Conservation (phyloP, 1,140 invertebrate genomes). For the Ostrea denselamellosa region DNA sequence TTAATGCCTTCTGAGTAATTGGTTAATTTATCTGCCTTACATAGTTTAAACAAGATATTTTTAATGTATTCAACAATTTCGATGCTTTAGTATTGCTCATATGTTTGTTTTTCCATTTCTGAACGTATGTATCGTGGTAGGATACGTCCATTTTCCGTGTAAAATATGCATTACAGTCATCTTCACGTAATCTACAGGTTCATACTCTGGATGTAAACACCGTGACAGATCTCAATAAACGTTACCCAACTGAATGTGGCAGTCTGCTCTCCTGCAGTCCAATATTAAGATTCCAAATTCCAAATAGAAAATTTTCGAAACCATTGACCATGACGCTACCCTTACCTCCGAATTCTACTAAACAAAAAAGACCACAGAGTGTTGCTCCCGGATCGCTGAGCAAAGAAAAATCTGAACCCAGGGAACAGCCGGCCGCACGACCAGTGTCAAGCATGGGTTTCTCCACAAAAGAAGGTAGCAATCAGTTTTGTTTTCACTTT, state of each 20-base stretch:
- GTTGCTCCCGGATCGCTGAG: conserved; percentile 37
- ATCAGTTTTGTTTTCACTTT: neutral
- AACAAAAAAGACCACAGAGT: conserved; percentile 62
- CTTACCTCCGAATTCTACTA: conserved; percentile 60
- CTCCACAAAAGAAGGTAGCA: conserved; percentile 32
- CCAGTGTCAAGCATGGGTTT: conserved; percentile 40
- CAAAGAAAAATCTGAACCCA: conserved; percentile 15
- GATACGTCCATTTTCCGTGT: too few relatives aligned
- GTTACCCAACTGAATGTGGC: conserved; percentile 57
- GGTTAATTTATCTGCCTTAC: too few relatives aligned
- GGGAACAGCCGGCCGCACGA: conserved; percentile 45
- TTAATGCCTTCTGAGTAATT: too few relatives aligned
- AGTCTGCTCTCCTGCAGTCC: conserved; percentile 65
- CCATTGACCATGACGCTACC: conserved; percentile 65
- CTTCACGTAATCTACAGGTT: conserved; percentile 53
- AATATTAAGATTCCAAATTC: conserved; percentile 58
- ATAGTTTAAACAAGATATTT: too few relatives aligned
- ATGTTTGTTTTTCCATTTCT: too few relatives aligned
- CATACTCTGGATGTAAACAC: conserved; percentile 64
- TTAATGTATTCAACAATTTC: too few relatives aligned
- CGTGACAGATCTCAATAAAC: conserved; percentile 62
- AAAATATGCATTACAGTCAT: too few relatives aligned
- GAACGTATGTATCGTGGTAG: too few relatives aligned
- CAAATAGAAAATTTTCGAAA: conserved; percentile 57
- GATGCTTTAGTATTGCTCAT: too few relatives aligned